Evolutionary conservation across 2,888 invertebrate species (phyloP).

Genomic region (Crematogaster levior): DNA sequence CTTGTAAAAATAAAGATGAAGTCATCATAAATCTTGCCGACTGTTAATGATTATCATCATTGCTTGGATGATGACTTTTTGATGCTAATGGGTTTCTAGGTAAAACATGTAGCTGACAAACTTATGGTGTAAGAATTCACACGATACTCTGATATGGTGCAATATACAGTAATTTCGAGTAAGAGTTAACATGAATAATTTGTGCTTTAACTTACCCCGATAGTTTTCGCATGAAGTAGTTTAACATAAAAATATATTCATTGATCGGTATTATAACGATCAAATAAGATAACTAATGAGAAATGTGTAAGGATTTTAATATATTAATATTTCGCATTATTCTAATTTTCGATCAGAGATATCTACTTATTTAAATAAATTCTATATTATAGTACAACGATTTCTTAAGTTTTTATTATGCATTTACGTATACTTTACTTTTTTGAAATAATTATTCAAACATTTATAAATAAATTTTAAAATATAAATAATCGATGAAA

Average conservation of each 20-base stretch:
- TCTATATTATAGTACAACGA: background rate
- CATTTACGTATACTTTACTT: background rate
- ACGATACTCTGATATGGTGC: conserved; percentile 18
- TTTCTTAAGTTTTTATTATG: background rate
- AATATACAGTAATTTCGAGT: conserved; percentile 9
- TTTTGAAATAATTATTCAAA: background rate
- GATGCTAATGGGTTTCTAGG: conserved; percentile 12
- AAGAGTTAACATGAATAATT: conserved; percentile 22
- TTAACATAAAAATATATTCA: background rate
- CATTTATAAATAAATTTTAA: conserved; percentile 2
- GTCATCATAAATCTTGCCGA: background rate
- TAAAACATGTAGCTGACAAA: conserved; percentile 11
- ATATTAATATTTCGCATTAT: background rate
- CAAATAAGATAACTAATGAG: background rate
- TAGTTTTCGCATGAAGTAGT: background rate
- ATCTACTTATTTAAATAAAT: conserved; percentile 17
- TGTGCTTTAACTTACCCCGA: background rate
- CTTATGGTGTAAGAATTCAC: conserved; percentile 21
- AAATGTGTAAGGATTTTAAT: background rate
- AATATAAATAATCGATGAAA: no score
- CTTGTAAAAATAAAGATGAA: background rate
- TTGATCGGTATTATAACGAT: background rate
- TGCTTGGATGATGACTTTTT: conserved; percentile 24
- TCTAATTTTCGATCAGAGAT: background rate
- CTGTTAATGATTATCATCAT: background rate